Percentiles rank a stretch among this genome's conserved stretches.
phyloP scores from a whole-genome alignment of 2,113 vertebrate genomes.

The Phalacrocorax aristotelis region DNA sequence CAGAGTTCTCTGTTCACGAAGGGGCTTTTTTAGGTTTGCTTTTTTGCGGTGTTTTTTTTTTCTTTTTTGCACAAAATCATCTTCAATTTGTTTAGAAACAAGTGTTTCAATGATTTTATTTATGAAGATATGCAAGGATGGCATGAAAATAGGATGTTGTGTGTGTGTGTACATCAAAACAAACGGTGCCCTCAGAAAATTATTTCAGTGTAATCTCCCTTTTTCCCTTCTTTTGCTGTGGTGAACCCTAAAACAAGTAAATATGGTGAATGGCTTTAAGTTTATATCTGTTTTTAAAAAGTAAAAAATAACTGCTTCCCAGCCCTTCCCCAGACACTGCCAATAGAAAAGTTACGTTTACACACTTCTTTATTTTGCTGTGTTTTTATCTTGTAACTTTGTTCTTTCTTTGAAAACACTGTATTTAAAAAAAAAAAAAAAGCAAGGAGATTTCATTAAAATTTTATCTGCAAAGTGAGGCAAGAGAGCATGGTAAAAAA shows the following conservation, averaged over 20 bases:
- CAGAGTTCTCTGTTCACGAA: neutral
- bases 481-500: neutral
- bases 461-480: neutral
- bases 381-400: conserved; percentile 63
- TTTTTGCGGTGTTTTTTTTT: neutral
- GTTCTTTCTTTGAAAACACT: conserved; percentile 33
- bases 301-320: neutral
- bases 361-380: neutral
- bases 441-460: conserved; percentile 36
- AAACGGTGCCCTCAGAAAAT: neutral
- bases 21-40: neutral
- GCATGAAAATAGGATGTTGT: neutral
- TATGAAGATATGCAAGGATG: neutral
- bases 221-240: neutral
- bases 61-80: neutral
- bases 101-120: conserved; percentile 10
- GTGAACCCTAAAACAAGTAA: neutral
- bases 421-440: conserved; percentile 36
- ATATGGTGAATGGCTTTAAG: conserved; percentile 14
- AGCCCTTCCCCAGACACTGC: neutral
- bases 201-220: neutral
- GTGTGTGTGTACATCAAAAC: neutral
- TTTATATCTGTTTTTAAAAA: neutral
- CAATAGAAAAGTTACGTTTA: conserved; percentile 33
- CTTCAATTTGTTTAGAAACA: neutral